These are phyloP conservation scores for Tringa solitaria DNA, from an alignment of 2,113 vertebrate species.

Conservation along the genomic window DNA sequence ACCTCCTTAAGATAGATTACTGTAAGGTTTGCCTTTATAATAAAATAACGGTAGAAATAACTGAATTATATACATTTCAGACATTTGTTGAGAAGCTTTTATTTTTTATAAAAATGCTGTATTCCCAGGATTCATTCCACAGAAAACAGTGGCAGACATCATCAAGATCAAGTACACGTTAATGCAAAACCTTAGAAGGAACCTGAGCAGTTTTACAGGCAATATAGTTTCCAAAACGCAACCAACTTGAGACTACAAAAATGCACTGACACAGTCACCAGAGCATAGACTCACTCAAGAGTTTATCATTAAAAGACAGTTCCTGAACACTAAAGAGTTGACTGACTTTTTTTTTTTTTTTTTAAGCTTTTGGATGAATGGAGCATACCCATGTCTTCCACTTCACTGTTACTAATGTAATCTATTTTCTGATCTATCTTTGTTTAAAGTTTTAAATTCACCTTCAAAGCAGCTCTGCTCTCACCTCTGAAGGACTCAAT, in stretches of 20 bases:
- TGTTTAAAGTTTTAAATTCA: neutral
- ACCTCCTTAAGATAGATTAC: neutral
- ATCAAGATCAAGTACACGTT: neutral
- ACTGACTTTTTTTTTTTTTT: neutral
- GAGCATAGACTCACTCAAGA: neutral
- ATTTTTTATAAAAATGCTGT: neutral
- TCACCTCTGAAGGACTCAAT: neutral
- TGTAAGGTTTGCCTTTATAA: neutral
- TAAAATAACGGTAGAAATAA: neutral
- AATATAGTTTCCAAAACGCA: neutral
- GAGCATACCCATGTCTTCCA: neutral
- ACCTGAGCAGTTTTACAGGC: neutral
- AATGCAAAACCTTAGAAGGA: neutral
- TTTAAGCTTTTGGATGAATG: neutral
- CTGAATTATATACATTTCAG: neutral
- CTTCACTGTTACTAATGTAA: neutral
- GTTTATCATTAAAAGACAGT: neutral
- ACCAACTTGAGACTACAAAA: neutral
- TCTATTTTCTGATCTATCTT: neutral
- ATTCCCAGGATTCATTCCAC: neutral
- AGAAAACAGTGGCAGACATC: neutral
- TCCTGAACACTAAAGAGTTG: neutral
- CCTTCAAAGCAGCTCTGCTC: neutral
- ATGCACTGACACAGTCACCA: neutral
- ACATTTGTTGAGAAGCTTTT: neutral